These are phyloP conservation scores for Microplitis mediator DNA, from an alignment of 1,140 invertebrate species.

Conservation along the genomic window DNA sequence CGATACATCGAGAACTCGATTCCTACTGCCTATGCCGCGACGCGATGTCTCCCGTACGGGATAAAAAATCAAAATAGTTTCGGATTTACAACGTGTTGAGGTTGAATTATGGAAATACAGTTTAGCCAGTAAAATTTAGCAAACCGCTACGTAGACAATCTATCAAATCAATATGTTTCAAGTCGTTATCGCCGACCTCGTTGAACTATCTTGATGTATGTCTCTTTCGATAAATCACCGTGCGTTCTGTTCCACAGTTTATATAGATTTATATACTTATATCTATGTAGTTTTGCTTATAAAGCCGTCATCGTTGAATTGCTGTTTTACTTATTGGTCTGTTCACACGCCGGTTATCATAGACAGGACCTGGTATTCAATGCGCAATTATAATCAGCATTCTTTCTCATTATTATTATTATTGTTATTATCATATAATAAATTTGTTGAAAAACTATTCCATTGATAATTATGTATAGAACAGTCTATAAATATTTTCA, in stretches of 20 bases:
- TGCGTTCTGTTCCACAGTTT: not conserved
- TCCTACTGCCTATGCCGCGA: not conserved
- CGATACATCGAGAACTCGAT: conserved; percentile 8
- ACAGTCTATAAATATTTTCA: too few species aligned
- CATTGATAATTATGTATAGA: too few species aligned
- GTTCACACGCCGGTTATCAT: not conserved
- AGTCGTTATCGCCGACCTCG: not conserved
- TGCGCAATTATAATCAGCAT: not conserved
- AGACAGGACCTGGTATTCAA: not conserved
- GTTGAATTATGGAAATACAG: conserved; percentile 1
- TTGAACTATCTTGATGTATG: conserved; percentile 6
- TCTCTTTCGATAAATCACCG: conserved; percentile 15
- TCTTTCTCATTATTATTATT: not conserved
- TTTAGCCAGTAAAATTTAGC: not conserved
- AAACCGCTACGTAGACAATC: not conserved
- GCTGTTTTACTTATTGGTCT: not conserved
- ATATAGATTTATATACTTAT: too few species aligned
- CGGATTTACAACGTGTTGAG: not conserved
- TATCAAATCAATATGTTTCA: not conserved
- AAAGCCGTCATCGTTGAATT: conserved; percentile 13
- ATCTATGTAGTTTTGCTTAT: not conserved
- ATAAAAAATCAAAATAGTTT: not conserved
- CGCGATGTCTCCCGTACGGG: not conserved
- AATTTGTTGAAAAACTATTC: not conserved
- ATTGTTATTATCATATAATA: not conserved